A percentile compares a stretch with the other conserved stretches of the same genome.
Conservation (phyloP, 2,888 invertebrate species). For the Trachelus troglodyta region DNA sequence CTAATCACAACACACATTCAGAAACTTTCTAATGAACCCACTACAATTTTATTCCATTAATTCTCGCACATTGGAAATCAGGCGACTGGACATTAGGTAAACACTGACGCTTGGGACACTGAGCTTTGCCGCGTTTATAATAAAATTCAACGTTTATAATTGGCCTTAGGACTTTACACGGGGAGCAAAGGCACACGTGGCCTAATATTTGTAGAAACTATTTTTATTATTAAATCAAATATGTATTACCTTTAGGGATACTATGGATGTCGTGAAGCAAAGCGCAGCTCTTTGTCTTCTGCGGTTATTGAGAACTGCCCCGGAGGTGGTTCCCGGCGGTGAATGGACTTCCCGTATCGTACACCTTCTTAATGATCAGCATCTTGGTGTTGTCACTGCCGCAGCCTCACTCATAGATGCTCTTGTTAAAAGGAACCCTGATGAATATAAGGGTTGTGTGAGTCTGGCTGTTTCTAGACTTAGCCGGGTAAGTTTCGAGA, state of each 20-base stretch:
- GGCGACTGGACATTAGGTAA: constrained; percentile 46
- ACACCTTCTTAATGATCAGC: constrained; percentile 98
- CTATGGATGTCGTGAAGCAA: constrained; percentile 99
- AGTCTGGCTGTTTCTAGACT: constrained; percentile 97
- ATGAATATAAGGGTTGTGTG: constrained; percentile 99
- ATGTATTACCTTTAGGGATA: constrained; percentile 75
- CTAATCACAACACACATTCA: neutral
- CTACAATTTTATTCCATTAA: constrained; percentile 12
- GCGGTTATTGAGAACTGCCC: constrained; percentile 92
- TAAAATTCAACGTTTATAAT: neutral
- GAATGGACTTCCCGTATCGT: constrained; percentile 99
- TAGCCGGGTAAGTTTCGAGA: constrained; percentile 76
- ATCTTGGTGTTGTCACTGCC: constrained; percentile 99
- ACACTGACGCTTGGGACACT: constrained; percentile 19
- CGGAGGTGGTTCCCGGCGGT: constrained; percentile 95
- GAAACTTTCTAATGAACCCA: constrained; percentile 9
- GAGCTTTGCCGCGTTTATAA: neutral
- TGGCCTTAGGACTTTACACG: neutral
- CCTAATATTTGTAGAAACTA: neutral
- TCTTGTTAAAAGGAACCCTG: constrained; percentile 97
- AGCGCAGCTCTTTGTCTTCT: constrained; percentile 97
- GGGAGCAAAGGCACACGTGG: neutral
- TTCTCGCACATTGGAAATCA: constrained; percentile 37
- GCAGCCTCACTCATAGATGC: constrained; percentile 98
- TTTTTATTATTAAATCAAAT: constrained; percentile 6